Evolutionary conservation across 2,797 vertebrate genomes (phyloP).

Genomic region (Channallabes apus): DNA sequence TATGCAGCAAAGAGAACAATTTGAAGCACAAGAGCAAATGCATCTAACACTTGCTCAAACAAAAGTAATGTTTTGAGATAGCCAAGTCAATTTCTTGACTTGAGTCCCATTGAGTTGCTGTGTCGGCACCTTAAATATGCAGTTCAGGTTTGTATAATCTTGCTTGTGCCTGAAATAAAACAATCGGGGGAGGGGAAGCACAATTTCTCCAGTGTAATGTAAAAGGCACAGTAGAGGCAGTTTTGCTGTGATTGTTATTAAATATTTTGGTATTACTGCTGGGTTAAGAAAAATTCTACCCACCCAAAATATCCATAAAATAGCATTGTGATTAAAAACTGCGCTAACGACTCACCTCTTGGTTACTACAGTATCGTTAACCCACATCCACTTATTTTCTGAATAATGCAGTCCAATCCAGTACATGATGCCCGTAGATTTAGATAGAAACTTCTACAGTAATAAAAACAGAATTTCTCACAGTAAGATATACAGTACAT

Average conservation of each 20-base stretch:
- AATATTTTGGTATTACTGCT: neutral
- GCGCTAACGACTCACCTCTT: slow-evolving; percentile 56
- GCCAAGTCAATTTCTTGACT: neutral
- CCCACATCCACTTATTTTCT: slow-evolving; percentile 64
- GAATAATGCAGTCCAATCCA: slow-evolving; percentile 69
- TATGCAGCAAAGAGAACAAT: too few relatives aligned
- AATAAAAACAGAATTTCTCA: slow-evolving; percentile 14
- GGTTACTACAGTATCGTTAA: slow-evolving; percentile 52
- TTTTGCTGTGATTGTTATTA: neutral
- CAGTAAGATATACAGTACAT: neutral
- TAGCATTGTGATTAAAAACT: neutral
- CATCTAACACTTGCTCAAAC: neutral
- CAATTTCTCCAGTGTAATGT: neutral
- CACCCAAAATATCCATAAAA: neutral
- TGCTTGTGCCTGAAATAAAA: neutral
- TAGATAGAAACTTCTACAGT: slow-evolving; percentile 65
- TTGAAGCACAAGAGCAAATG: too few relatives aligned
- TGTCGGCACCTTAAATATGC: neutral
- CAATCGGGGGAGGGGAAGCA: neutral
- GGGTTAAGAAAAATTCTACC: neutral
- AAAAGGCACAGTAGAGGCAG: too few relatives aligned
- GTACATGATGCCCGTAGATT: too few relatives aligned
- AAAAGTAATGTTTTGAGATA: neutral
- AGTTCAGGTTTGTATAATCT: too few relatives aligned
- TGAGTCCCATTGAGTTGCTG: neutral